Evolutionary conservation across 2,797 vertebrate genomes (phyloP), one percentile per base, ranked within the genome.

Genomic region (Myotis daubentonii): DNA sequence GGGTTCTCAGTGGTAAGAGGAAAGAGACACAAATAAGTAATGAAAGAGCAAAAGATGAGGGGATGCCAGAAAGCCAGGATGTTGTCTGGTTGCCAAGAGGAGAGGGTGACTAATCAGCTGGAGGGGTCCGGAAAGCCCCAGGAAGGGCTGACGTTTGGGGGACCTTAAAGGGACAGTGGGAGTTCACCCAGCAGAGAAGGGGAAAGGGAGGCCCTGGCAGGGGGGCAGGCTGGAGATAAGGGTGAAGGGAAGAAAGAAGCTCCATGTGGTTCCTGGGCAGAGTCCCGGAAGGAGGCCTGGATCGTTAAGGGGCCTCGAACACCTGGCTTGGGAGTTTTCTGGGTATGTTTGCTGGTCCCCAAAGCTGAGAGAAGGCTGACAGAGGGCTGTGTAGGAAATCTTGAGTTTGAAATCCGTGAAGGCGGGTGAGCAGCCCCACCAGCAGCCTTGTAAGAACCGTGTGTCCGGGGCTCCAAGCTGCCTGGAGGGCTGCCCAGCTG

Each of bases 261-360:
- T 70, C 36, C 4, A 0, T 0, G 62, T 2, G 30, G 6, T 28
- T 82, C 3, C 0, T 7, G 8, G 30, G 23, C 6, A 33, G 12
- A 23, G 49, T 25, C 57, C 1, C 4, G 2, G 8, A 41, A 4
- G 0, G 20, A 81, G 28, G 30, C 12, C 49, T 36, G 68, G 53
- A 17, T 36, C 30, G 3, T 33, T 68, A 36, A 38, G 66, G 62
- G 17, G 17, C 55, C 91, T 65, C 38, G 44, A 81, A 70, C 0
- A 23, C 36, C 66, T 5, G 4, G 36, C 41, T 28, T 36, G 15
- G 57, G 25, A 8, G 33, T 89, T 51, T 68, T 19, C 41, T 1
- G 1, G 25, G 11, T 38, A 28, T 38, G n/a, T 81, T 51, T 72
- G 22, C 41, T 3, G 1, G 11, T 44, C n/a, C 66, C 60, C 81